Evolutionary conservation across 2,113 vertebrate genomes (phyloP), one percentile per base, ranked within the genome.

Genomic region (Hemibagrus wyckioides): DNA sequence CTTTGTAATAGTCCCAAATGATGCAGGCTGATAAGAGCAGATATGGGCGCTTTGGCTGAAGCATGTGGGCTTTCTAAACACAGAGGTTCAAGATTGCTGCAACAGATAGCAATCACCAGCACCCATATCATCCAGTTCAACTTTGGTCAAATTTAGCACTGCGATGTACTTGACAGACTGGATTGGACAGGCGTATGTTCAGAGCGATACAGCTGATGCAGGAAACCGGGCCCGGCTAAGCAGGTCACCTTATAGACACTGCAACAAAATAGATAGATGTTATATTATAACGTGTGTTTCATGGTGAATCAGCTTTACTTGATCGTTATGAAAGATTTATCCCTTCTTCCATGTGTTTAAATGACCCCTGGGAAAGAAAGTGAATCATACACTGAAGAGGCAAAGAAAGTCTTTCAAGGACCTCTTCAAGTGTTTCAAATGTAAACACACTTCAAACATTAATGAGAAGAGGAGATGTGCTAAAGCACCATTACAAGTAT

Each of bases 61-160:
- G 87, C 89, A 92, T 93, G 91, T 54, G 73, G 91, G 92, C 85
- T 79, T 82, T 90, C 84, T 87, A 82, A 90, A 94, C 84, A 93
- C 90, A 92, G 82, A 91, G 85, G 92, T 85, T 33, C 82, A 89
- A 92, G 91, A 93, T 91, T 92, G 88, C 85, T 90, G 89, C 75
- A 90, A 44, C 83, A 82, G 92, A 92, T 92, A 83, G 33, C 33
- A 59, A 91, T 91, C 92, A 90, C 36, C 87, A 93, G 87, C 90
- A 75, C 90, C 89, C 88, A 36, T 87, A 91, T 90, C 75, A 73
- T 90, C 77, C 71, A 57, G 52, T 81, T 90, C 89, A 85, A 88
- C 88, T 81, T 65, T 84, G 84, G 86, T 84, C 79, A 77, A 81
- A 90, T 90, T 92, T 83, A 76, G 82, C 73, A 85, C 71, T 41